These are phyloP conservation scores for Campylorhamphus procurvoides DNA, from an alignment of 2,113 vertebrate genomes.

Conservation along the genomic window DNA sequence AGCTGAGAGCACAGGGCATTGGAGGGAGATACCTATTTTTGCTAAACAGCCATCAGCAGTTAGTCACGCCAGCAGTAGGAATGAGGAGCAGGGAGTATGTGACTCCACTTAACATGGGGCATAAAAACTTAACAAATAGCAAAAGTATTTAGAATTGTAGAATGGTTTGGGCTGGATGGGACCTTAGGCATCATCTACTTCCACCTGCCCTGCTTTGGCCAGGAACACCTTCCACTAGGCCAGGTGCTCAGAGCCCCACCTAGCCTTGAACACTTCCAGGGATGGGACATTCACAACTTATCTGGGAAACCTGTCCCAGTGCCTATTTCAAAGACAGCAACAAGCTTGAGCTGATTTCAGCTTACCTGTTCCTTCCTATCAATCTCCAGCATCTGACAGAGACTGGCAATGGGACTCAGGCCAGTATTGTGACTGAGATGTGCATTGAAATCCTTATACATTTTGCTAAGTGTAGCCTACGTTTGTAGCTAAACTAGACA, in stretches of 20 bases:
- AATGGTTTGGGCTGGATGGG: not conserved
- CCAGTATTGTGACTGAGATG: accelerated
- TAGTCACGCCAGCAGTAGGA: accelerated
- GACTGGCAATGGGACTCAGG: accelerated
- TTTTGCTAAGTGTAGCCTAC: not conserved
- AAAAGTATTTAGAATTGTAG: not conserved
- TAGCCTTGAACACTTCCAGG: not conserved
- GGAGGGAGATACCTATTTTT: not conserved
- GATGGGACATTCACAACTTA: not conserved
- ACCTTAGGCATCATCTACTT: not conserved
- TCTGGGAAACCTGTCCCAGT: not conserved
- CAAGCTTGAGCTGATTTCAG: too few relatives aligned
- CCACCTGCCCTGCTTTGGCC: not conserved
- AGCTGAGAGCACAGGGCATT: not conserved
- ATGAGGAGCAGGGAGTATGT: accelerated
- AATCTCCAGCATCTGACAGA: accelerated
- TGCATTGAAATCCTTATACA: accelerated
- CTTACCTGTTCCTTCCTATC: accelerated
- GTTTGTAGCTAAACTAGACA: not conserved
- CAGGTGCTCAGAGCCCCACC: not conserved
- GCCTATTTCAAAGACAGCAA: not conserved
- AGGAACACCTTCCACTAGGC: not conserved
- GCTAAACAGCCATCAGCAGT: accelerated
- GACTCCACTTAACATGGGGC: accelerated
- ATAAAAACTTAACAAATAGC: not conserved